Base-by-base conservation (phyloP, 2,797 vertebrate species). In the Scleropages formosus region DNA sequence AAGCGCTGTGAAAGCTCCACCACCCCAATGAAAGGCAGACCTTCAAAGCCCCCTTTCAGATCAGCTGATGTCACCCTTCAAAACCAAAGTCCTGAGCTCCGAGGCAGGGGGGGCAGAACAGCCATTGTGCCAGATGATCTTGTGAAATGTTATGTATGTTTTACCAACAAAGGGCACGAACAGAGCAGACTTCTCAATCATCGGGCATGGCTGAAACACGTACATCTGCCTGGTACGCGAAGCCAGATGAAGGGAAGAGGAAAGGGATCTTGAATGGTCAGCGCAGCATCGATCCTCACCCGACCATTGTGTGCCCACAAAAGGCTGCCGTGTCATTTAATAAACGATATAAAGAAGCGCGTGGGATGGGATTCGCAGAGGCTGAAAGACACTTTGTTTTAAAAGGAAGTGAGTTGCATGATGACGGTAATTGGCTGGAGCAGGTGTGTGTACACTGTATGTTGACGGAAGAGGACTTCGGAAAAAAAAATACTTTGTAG, bases 371-470 rank as follows among this genome's bases (percentile, higher is more conserved):
- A 31, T 1, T 31, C 31, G 74, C 49, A 31, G 20, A 39, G 46
- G 73, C n/a, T 65, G 58, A 74, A 74, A 74, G 73, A 49, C 22
- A 4, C 11, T 68, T 75, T 69, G 53, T 60, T 59, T 65, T 22
- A 49, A 31, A 60, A 6, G 56, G 53, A 68, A 75, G 75, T 46
- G 51, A 58, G 68, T 16, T n/a, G 39, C 62, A 26, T 1, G 58
- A 53, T 73, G 72, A 9, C 44, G 15, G 18, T 49, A 26, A 24
- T 7, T 8, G 58, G 44, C 18, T 1, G 18, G 53, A 18, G n/a
- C 65, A 68, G 74, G 64, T 60, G 74, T 68, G 64, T 67, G 49
- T 56, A 22, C 63, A 26, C 53, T 24, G 67, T 47, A 22, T 22
- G 69, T 20, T 59, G 70, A 72, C 18, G 56, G 70, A 60, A 22